These are phyloP conservation scores for Pagetopsis macropterus DNA, from an alignment of 2,797 vertebrate species.

Conservation along the genomic window DNA sequence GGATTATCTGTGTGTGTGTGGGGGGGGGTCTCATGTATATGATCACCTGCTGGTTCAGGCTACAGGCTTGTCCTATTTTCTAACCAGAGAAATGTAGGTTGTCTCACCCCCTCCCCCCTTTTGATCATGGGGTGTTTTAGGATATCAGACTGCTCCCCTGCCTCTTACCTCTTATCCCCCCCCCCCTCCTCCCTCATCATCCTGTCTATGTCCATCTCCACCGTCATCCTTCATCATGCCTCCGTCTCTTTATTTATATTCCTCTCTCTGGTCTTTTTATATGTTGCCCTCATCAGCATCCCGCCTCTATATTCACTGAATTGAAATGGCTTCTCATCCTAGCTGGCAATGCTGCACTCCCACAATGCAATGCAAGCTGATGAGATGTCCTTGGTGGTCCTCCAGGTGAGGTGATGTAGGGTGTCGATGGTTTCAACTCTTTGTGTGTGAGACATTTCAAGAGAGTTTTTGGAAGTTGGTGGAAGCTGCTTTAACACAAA, in stretches of 20 bases:
- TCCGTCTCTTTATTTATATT: slow-evolving; percentile 16
- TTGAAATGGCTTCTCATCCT: slow-evolving; percentile 14
- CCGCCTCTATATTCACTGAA: slow-evolving; percentile 30
- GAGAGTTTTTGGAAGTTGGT: slow-evolving; percentile 6
- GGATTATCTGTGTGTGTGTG: background rate
- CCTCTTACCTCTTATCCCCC: background rate
- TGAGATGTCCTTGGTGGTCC: slow-evolving; percentile 16
- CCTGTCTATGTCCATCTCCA: slow-evolving; percentile 33
- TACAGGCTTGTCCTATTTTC: slow-evolving; percentile 21
- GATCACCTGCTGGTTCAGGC: slow-evolving; percentile 7
- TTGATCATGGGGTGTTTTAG: slow-evolving; percentile 41
- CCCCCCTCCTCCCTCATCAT: background rate
- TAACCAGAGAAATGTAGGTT: slow-evolving; percentile 44
- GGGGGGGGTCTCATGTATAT: background rate
- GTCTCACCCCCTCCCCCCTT: slow-evolving; percentile 8
- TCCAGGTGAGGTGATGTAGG: slow-evolving; percentile 10
- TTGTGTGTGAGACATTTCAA: background rate
- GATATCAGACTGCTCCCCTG: slow-evolving; percentile 42
- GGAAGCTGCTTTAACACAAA: background rate
- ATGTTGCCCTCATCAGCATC: slow-evolving; percentile 38
- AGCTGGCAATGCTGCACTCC: slow-evolving; percentile 9
- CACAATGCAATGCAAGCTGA: slow-evolving; percentile 24
- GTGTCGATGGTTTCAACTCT: background rate
- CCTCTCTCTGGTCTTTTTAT: slow-evolving; percentile 11
- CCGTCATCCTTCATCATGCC: slow-evolving; percentile 21